A percentile compares a stretch with the other conserved stretches of the same genome.
phyloP scores from a whole-genome alignment of 2,797 vertebrate genomes.

The Poeciliopsis paucimaculata region DNA sequence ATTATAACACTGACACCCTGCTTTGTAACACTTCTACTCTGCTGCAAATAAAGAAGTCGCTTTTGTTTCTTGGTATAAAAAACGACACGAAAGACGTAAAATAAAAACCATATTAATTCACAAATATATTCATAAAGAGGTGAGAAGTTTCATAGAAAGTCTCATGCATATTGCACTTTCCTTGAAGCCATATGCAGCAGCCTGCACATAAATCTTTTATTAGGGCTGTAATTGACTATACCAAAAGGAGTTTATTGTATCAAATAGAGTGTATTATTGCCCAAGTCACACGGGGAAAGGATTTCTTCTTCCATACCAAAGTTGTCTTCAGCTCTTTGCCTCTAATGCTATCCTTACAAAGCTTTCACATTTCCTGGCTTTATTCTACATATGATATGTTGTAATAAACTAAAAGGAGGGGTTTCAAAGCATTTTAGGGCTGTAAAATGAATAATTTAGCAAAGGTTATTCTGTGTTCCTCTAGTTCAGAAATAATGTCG shows the following conservation, averaged over 20 bases:
- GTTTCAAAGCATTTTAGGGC: neutral
- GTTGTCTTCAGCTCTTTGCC: neutral
- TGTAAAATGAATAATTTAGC: neutral
- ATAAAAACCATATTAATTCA: neutral
- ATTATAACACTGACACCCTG: constrained; percentile 29
- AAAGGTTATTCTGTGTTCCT: neutral
- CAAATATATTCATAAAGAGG: neutral
- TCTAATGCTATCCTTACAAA: neutral
- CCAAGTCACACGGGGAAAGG: constrained; percentile 20
- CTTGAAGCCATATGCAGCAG: constrained; percentile 34
- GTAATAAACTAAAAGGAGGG: neutral
- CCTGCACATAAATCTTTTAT: constrained; percentile 60
- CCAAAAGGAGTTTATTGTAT: constrained; percentile 61
- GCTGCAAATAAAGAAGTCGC: constrained; percentile 20
- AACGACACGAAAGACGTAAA: neutral
- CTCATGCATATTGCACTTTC: constrained; percentile 35
- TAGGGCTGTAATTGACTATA: constrained; percentile 57
- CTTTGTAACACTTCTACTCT: constrained; percentile 29
- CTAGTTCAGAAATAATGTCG: neutral
- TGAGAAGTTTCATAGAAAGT: constrained; percentile 9
- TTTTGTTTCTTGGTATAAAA: constrained; percentile 40
- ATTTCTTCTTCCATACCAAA: constrained; percentile 32
- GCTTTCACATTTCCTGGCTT: constrained; percentile 4
- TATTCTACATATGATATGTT: neutral
- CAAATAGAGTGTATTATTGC: constrained; percentile 37